Base-by-base conservation (phyloP, 2,888 invertebrate genomes). In the Margaritifera margaritifera region DNA sequence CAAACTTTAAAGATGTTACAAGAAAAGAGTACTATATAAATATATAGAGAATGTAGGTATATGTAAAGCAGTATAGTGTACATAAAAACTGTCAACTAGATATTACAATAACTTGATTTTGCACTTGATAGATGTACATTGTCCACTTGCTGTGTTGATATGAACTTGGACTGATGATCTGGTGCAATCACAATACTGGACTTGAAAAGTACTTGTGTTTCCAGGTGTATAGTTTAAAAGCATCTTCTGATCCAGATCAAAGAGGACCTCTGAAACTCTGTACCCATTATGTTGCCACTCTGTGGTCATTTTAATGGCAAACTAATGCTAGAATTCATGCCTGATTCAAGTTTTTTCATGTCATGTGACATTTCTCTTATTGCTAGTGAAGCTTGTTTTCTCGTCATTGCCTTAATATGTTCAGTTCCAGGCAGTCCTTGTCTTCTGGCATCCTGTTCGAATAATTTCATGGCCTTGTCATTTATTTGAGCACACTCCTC, bases 401-500 rank as follows among this genome's bases (percentile, higher is more conserved):
- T 61, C 3, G 75, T 70, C 66, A 75, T 68, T 2, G 68, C 66
- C 57, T 71, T 73, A 56, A 71, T 62, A 6, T 69, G 31, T 56
- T 75, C 69, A 2, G 68, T 63, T n/a, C 71, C 72, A 5, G 66
- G 59, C n/a, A 68, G 8, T 4, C 74, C 75, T 31, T 59, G 63
- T 25, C 70, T 27, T 55, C 69, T 75, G 31, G 78, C 75, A 56
- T 80, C 73, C 20, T 73, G 72, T 25, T 71, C 74, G 52, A 77
- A 27, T 20, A 77, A 62, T 6, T 55, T 58, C 42, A 69, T 66
- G n/a, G 75, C 75, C 57, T 71, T 73, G 18, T 64, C 51, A 62
- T 80, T 69, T 31, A 78, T 71, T 27, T 73, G 73, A 18, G 42
- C n/a, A 53, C 75, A 74, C 55, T 78, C 74, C 27, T 79, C 79